Base-by-base conservation (phyloP, 2,888 invertebrate genomes). In the Unio pictorum region DNA sequence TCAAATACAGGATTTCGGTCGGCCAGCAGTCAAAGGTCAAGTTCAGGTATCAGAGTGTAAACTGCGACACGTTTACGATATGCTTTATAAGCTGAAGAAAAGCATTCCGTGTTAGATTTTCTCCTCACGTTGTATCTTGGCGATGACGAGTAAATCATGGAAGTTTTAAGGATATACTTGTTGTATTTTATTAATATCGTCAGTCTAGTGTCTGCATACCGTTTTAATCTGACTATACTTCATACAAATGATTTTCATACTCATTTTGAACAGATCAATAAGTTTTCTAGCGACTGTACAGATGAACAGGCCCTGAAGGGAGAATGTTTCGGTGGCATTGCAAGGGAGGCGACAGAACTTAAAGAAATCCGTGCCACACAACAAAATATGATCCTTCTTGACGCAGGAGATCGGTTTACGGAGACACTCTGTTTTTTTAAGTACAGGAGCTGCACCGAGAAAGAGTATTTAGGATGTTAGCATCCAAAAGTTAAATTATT, bases 241-340 rank as follows among this genome's bases (percentile, higher is more conserved):
- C 97, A 97, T 90, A 96, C 95, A 83, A 97, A 97, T 90, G 97
- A 97, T 87, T 95, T 97, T 93, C 96, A 97, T 88, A 94, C 95
- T 1, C 92, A 92, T 82, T 96, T 95, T 84, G 95, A 95, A 74
- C 94, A 96, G 90, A 95, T 95, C 0, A 94, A 94, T 34, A 92
- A 92, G 73, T 91, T 92, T 71, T 94, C 94, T 28, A 94, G 94
- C 1, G 79, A 88, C 7, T 93, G 93, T 80, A 79, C 88, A 11
- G 73, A 76, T 0, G 66, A 70, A 17, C 71, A 78, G 20, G 77
- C 83, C 28, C 92, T 93, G 66, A 64, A 67, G 5, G 66, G 70
- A 4, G 64, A 74, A 23, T 97, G 96, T 89, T 95, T 94, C 85
- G 97, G 97, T 3, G 97, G 97, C 0, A 95, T 96, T 85, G 95